Base-by-base conservation (phyloP, 2,888 invertebrate species). In the Merodon equestris region DNA sequence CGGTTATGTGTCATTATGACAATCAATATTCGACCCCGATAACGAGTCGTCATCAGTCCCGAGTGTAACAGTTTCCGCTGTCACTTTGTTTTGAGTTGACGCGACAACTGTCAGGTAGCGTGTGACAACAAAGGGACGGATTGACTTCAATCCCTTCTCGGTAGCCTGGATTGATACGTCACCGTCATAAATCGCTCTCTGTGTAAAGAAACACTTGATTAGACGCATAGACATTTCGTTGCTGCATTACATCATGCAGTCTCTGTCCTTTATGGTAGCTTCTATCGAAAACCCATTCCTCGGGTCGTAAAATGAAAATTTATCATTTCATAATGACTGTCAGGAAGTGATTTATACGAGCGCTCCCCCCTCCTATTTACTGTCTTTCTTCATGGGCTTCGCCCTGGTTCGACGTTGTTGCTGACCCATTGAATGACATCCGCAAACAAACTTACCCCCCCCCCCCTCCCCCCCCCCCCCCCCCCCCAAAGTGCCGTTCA, bases 301-400 rank as follows among this genome's bases (percentile, higher is more conserved):
- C 58, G 57, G 73, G 61, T 68, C 71, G 54, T 74, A 61, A 58
- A 77, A 68, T 27, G 27, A 7, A 68, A 68, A 57, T 79, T 27
- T 27, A 73, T 68, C 77, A 74, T 79, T 79, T 68, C 63, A 68
- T 60, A 73, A 68, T 63, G 38, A 38, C 68, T 79, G 77, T 79
- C 77, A 73, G 58, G 27, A 79, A 63, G 15, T 73, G 77, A 79
- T 79, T 79, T 79, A 73, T 73, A 63, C 19, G 38, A 63, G 53
- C 58, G 73, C 53, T 51, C 45, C 64, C 57, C n/a, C n/a, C 27
- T 27, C 27, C 27, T 7, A 4, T 27, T 27, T 27, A 27, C 27
- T 27, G 27, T 27, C 27, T 27, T 27, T 7, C 27, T 27, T 27
- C 27, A 27, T 27, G 27, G 27, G 27, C 27, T 27, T 27, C 27